Conservation (phyloP, 2,797 vertebrate genomes). For the Miichthys miiuy region DNA sequence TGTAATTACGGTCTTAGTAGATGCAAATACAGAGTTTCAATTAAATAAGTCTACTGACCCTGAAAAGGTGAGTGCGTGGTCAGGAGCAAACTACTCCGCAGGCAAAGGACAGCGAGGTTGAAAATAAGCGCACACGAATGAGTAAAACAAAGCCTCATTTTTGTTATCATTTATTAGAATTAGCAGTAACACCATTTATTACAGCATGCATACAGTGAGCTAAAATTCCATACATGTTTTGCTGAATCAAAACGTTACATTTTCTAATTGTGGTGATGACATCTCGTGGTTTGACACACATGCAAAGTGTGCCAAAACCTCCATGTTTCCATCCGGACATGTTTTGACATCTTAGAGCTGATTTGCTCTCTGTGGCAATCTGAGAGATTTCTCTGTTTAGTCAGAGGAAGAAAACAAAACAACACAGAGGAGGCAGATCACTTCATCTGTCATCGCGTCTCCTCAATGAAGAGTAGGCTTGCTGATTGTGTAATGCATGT, state of each 20-base stretch:
- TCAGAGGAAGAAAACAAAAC: slow-evolving; percentile 66
- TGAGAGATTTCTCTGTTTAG: slow-evolving; percentile 53
- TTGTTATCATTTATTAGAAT: too few species aligned
- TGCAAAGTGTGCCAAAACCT: not conserved
- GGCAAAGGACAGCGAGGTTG: not conserved
- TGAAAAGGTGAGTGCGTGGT: not conserved
- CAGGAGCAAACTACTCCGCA: not conserved
- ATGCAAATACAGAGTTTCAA: not conserved
- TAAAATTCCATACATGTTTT: not conserved
- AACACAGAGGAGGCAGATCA: slow-evolving; percentile 54
- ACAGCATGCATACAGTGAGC: not conserved
- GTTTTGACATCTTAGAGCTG: slow-evolving; percentile 45
- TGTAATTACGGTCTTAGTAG: not conserved
- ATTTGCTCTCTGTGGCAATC: slow-evolving; percentile 25
- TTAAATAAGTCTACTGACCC: not conserved
- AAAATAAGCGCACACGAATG: not conserved
- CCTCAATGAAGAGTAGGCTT: slow-evolving; percentile 24
- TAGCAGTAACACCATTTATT: not conserved
- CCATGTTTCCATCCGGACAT: slow-evolving; percentile 24
- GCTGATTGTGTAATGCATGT: slow-evolving; percentile 49
- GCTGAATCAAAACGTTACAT: not conserved
- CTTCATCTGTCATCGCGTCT: slow-evolving; percentile 65
- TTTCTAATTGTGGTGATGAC: slow-evolving; percentile 1
- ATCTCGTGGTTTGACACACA: not conserved
- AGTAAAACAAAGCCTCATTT: not conserved